A percentile compares a stretch with the other conserved stretches of the same genome.
phyloP scores from a whole-genome alignment of 2,888 invertebrate species.

The Cantharis nigra region DNA sequence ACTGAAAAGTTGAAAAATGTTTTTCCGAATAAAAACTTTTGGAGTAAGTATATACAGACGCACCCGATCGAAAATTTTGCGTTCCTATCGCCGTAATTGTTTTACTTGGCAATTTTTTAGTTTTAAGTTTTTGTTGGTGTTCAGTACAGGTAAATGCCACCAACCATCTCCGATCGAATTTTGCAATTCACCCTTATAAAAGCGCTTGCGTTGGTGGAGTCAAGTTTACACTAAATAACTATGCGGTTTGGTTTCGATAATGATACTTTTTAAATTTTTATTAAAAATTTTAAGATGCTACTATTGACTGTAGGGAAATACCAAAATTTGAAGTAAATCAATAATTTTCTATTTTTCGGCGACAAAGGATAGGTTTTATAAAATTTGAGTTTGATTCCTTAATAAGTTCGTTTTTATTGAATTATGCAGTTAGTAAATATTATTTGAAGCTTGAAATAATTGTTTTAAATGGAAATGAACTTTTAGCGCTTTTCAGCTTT shows the following conservation, averaged over 20 bases:
- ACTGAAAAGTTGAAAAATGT: neutral
- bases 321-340: neutral
- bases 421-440: neutral
- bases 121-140: slow-evolving; percentile 1
- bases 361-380: neutral
- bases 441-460: neutral
- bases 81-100: neutral
- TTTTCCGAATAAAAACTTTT: neutral
- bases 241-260: neutral
- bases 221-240: slow-evolving; percentile 37
- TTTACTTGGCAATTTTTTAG: neutral
- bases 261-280: neutral
- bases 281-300: neutral
- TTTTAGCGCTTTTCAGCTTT: slow-evolving; percentile 32
- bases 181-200: slow-evolving; percentile 39
- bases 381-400: neutral
- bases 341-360: neutral
- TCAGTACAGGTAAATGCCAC: slow-evolving; percentile 28
- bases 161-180: slow-evolving; percentile 45
- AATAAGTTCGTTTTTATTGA: neutral
- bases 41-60: neutral
- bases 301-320: neutral
- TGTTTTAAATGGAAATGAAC: neutral
- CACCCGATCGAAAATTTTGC: neutral
- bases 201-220: slow-evolving; percentile 42